These are phyloP conservation scores for Mythimna loreyi DNA, from an alignment of 2,888 invertebrate species.

Conservation along the genomic window DNA sequence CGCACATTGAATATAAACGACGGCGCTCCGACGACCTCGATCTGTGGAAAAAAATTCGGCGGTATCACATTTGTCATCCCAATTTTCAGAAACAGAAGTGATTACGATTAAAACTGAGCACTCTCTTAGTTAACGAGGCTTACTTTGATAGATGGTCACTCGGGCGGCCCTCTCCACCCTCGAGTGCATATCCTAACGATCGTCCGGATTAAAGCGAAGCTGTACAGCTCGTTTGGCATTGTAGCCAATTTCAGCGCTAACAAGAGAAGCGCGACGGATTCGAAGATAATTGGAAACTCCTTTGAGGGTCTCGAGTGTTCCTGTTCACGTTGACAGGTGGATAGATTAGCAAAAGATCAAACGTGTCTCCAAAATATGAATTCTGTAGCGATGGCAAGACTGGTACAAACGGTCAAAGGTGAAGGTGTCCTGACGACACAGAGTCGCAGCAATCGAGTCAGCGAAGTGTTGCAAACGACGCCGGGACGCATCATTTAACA, in stretches of 20 bases:
- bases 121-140: constrained; percentile 77
- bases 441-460: constrained; percentile 40
- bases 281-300: constrained; percentile 62
- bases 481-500: constrained; percentile 56
- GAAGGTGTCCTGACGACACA: constrained; percentile 15
- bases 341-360: constrained; percentile 29
- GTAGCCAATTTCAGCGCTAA: constrained; percentile 59
- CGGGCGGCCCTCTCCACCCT: constrained; percentile 54
- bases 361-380: constrained; percentile 18
- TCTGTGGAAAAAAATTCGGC: constrained; percentile 29
- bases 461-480: constrained; percentile 18
- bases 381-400: not conserved
- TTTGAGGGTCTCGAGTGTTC: constrained; percentile 45
- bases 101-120: constrained; percentile 75
- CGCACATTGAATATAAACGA: constrained; percentile 58
- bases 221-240: constrained; percentile 60
- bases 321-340: constrained; percentile 9
- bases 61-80: constrained; percentile 69
- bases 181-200: constrained; percentile 66
- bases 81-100: constrained; percentile 69
- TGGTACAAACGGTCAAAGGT: constrained; percentile 14
- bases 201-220: constrained; percentile 55
- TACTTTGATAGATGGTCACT: constrained; percentile 76
- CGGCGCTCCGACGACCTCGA: constrained; percentile 13
- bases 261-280: constrained; percentile 52